Evolutionary conservation across 2,888 invertebrate genomes (phyloP).

Genomic region (Allacma fusca): DNA sequence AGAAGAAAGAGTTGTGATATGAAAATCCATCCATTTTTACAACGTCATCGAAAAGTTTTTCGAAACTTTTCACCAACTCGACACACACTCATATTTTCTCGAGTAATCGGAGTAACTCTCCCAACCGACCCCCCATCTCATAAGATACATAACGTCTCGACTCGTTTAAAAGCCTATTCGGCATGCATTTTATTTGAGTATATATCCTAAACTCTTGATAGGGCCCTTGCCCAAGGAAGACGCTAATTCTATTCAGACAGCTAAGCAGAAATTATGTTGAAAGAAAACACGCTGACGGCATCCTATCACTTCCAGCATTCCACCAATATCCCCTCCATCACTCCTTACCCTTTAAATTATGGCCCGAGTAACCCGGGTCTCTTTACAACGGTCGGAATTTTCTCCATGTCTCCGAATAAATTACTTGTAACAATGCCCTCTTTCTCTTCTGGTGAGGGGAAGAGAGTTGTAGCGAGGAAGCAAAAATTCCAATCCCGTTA

Average conservation of each 20-base stretch:
- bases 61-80: conserved; percentile 24
- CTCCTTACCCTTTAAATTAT: neutral
- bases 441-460: neutral
- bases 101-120: conserved; percentile 4
- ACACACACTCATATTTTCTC: conserved; percentile 12
- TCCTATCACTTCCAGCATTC: conserved; percentile 13
- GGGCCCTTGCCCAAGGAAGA: neutral
- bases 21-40: conserved; percentile 45
- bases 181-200: too few relatives aligned
- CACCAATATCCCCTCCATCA: neutral
- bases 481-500: conserved; percentile 2
- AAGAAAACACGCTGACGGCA: conserved; percentile 16
- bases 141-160: neutral
- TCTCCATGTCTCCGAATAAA: conserved; percentile 4
- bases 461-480: neutral
- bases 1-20: conserved; percentile 38
- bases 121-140: neutral
- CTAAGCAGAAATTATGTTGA: conserved; percentile 12
- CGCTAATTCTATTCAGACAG: conserved; percentile 16
- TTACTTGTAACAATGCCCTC: conserved; percentile 8
- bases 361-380: neutral
- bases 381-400: conserved; percentile 16
- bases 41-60: conserved; percentile 43
- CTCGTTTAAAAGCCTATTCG: conserved; percentile 4
- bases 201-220: too few relatives aligned